Evolutionary conservation across 2,888 invertebrate species (phyloP).

Genomic region (Drosophila incognita): DNA sequence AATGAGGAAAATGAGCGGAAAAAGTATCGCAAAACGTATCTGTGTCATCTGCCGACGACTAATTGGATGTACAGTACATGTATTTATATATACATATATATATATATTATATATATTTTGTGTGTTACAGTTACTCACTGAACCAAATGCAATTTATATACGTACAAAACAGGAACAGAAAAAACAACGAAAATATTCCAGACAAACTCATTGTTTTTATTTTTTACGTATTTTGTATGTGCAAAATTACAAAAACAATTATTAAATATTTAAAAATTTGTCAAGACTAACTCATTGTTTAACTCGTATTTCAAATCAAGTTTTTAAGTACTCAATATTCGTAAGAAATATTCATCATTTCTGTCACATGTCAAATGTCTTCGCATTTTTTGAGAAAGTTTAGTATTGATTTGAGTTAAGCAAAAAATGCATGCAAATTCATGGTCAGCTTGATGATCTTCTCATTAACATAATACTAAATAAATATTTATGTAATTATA

Average conservation of each 20-base stretch:
- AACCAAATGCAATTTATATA: slow-evolving; percentile 2
- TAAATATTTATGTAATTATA: too few relatives aligned
- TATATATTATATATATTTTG: slow-evolving; percentile 11
- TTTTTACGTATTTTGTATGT: not conserved
- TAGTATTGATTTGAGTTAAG: not conserved
- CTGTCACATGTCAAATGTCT: not conserved
- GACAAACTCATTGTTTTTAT: not conserved
- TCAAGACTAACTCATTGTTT: not conserved
- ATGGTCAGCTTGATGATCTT: not conserved
- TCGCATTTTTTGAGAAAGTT: not conserved
- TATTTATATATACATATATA: not conserved
- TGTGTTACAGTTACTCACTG: slow-evolving; percentile 22
- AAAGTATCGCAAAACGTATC: slow-evolving; percentile 59
- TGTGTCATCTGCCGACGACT: slow-evolving; percentile 65
- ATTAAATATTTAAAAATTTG: not conserved
- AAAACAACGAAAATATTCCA: not conserved
- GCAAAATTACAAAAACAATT: not conserved
- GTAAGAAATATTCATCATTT: not conserved
- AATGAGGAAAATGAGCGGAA: slow-evolving; percentile 76
- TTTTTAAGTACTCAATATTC: not conserved
- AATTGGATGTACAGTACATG: slow-evolving; percentile 57
- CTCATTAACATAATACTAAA: not conserved
- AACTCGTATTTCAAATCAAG: not conserved
- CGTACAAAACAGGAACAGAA: not conserved
- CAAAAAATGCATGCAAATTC: not conserved